phyloP scores from a whole-genome alignment of 2,888 invertebrate species.

The Pyralis farinalis region DNA sequence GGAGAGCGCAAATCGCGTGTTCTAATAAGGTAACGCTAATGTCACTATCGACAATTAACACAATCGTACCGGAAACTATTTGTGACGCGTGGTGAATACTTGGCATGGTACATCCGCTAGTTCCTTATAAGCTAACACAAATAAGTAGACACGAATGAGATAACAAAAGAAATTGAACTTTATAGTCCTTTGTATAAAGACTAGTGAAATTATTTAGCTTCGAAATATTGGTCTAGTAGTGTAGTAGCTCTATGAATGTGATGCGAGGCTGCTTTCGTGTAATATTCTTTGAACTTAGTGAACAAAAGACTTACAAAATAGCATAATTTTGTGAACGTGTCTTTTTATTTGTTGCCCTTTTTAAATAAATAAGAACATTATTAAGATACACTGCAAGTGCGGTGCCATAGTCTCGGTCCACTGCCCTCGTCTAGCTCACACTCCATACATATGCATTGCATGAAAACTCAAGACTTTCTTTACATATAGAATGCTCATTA shows the following conservation, averaged over 20 bases:
- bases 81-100: constrained; percentile 57
- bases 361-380: constrained; percentile 7
- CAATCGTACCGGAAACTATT: constrained; percentile 63
- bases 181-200: constrained; percentile 17
- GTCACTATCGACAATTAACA: constrained; percentile 46
- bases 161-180: constrained; percentile 24
- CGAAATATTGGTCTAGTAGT: too few relatives aligned
- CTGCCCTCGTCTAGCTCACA: constrained; percentile 38
- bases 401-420: constrained; percentile 41
- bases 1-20: constrained; percentile 29
- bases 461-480: constrained; percentile 73
- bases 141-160: constrained; percentile 18
- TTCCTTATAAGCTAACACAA: constrained; percentile 48
- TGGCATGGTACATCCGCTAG: constrained; percentile 59
- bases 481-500: constrained; percentile 56
- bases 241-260: too few relatives aligned
- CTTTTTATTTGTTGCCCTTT: neutral
- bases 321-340: neutral
- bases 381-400: constrained; percentile 8
- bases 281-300: too few relatives aligned
- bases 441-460: constrained; percentile 60
- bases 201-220: neutral
- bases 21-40: constrained; percentile 35
- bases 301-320: too few relatives aligned
- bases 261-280: too few relatives aligned